A percentile compares a stretch with the other conserved stretches of the same genome.
Evolutionary conservation across 2,888 invertebrate genomes (phyloP).

Genomic region (Rotaria socialis): DNA sequence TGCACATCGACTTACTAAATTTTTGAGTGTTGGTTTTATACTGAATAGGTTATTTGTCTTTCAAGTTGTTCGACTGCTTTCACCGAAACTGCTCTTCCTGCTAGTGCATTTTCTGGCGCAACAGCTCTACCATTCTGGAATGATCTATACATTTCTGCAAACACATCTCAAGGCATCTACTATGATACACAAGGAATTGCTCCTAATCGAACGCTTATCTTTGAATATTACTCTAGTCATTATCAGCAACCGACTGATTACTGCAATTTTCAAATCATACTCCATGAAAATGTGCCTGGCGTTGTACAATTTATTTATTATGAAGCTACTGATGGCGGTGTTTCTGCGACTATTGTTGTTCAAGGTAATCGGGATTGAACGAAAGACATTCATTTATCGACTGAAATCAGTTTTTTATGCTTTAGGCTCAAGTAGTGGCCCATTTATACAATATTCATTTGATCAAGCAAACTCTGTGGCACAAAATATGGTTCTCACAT

Average conservation of each 20-base stretch:
- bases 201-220: not conserved
- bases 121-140: not conserved
- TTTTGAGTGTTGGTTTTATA: not conserved
- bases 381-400: not conserved
- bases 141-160: not conserved
- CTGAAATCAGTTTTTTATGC: not conserved
- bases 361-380: not conserved
- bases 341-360: not conserved
- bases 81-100: not conserved
- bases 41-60: not conserved
- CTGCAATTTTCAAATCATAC: not conserved
- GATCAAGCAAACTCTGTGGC: not conserved
- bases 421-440: not conserved
- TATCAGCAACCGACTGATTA: not conserved
- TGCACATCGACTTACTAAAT: not conserved
- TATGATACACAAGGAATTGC: not conserved
- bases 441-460: not conserved
- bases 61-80: not conserved
- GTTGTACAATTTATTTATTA: not conserved
- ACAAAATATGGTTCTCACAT: not conserved
- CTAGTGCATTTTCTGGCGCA: not conserved
- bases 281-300: not conserved
- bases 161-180: not conserved
- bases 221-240: slow-evolving; percentile 2
- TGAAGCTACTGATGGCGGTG: not conserved